Evolutionary conservation across 2,113 vertebrate species (phyloP), one percentile per base, ranked within the genome.

Genomic region (Empidonax alnorum): DNA sequence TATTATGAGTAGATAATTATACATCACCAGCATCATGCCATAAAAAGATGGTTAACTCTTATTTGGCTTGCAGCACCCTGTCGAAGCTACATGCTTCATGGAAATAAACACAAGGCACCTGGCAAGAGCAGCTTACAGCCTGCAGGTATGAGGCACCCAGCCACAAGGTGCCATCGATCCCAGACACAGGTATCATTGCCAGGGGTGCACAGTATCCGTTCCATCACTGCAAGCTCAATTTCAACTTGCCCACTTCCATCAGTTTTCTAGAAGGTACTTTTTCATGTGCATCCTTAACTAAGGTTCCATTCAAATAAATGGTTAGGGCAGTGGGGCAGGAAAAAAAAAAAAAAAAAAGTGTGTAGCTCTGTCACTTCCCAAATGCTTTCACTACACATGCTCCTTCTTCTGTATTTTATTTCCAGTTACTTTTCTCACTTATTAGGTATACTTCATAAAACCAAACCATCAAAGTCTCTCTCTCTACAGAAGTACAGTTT

Each of bases 271-370:
- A 83, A 85, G 62, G 17, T 46, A 59, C 46, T 62, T 91, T 52
- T 84, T 47, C 24, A 31, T 5, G 6, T 7, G 25, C 27, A 59
- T 19, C 42, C 25, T 73, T 49, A 76, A 79, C 22, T n/a, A 44
- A 47, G 62, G 25, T 33, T 71, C 27, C 50, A 42, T 37, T 68
- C 56, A 37, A 67, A 47, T 7, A 35, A 68, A 52, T 2, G 21
- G 11, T 18, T 30, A 4, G 17, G 10, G 12, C 9, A 17, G 37
- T 0, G 1, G 3, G 7, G 11, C 6, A 12, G 24, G 14, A 9
- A 53, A 24, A 33, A 35, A 21, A 44, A 42, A 47, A 8, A 46
- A 44, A 3, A 37, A 25, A 4, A 7, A 46, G 8, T 1, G 0
- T 5, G 3, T 7, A 63, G 59, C 31, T 65, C 42, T 37, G 28